These are phyloP conservation scores for Jordanella pulchra DNA, from an alignment of 2,797 vertebrate species.

Conservation along the genomic window DNA sequence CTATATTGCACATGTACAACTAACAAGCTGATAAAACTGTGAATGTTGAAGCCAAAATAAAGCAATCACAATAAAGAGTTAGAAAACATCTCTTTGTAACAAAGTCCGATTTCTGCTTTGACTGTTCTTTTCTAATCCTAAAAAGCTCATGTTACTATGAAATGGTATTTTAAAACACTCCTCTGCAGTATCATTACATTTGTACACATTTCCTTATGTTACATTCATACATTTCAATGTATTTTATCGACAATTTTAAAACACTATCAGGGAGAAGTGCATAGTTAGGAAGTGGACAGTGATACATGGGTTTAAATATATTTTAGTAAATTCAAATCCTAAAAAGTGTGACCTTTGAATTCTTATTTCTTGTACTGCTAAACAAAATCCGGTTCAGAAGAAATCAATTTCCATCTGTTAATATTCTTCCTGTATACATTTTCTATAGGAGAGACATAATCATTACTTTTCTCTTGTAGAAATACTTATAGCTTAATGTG, in stretches of 20 bases:
- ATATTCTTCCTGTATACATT: neutral
- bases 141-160: neutral
- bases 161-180: no score
- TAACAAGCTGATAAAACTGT: no score
- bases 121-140: neutral
- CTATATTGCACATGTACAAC: no score
- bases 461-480: neutral
- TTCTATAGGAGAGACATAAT: neutral
- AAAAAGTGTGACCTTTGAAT: neutral
- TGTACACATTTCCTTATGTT: neutral
- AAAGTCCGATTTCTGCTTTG: neutral
- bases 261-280: no score
- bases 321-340: neutral
- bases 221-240: neutral
- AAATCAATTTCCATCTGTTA: neutral
- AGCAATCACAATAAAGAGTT: no score
- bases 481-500: neutral
- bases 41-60: no score
- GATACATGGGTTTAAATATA: no score
- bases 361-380: neutral
- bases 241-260: no score
- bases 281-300: no score
- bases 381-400: neutral
- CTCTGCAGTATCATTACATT: neutral
- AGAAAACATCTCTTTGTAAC: no score